These are phyloP conservation scores for Martes flavigula DNA, from an alignment of 2,797 vertebrate species.

Conservation along the genomic window DNA sequence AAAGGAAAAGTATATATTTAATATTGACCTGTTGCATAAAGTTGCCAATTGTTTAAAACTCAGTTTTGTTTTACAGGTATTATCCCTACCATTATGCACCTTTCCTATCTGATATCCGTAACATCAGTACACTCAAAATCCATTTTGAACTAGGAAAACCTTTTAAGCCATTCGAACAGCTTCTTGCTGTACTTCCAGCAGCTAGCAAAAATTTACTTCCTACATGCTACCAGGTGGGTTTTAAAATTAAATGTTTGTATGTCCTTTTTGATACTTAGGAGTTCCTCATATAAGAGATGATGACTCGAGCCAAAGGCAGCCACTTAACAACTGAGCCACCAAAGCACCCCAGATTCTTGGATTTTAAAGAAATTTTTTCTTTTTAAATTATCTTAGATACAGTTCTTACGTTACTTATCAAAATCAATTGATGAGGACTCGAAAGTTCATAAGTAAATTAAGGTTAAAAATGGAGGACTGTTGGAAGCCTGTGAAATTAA, in stretches of 20 bases:
- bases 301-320: too few relatives aligned
- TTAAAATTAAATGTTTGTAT: constrained; percentile 21
- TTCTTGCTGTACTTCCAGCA: constrained; percentile 95
- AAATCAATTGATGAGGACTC: neutral
- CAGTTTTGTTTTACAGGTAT: constrained; percentile 88
- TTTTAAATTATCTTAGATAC: constrained; percentile 12
- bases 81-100: constrained; percentile 98
- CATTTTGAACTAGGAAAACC: constrained; percentile 94
- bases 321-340: too few relatives aligned
- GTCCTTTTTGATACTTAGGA: constrained; percentile 26
- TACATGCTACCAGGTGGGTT: constrained; percentile 91
- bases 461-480: neutral
- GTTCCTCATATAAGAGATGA: neutral
- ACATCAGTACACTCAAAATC: constrained; percentile 89
- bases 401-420: neutral
- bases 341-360: neutral
- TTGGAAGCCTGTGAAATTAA: constrained; percentile 43
- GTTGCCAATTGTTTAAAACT: constrained; percentile 41
- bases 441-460: neutral
- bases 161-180: constrained; percentile 98
- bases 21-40: neutral
- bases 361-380: constrained; percentile 31
- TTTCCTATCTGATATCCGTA: constrained; percentile 95
- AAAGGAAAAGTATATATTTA: neutral
- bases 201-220: constrained; percentile 96